These are phyloP conservation scores for Natator depressus DNA, from an alignment of 2,113 vertebrate genomes.

Conservation along the genomic window DNA sequence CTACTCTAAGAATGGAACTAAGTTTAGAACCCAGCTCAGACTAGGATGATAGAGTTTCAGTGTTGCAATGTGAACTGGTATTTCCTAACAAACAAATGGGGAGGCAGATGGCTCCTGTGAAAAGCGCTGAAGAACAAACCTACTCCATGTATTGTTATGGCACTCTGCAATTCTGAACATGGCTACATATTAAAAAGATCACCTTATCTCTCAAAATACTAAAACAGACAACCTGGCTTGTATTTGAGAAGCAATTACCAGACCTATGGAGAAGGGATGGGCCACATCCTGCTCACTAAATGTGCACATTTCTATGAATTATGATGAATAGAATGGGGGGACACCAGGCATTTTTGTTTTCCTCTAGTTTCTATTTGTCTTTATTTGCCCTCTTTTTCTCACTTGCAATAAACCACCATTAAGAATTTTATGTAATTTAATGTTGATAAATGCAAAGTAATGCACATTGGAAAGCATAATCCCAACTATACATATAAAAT, in stretches of 20 bases:
- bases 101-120: constrained; percentile 57
- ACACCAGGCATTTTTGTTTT: accelerated
- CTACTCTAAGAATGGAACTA: not conserved
- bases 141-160: constrained; percentile 3
- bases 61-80: constrained; percentile 19
- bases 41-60: constrained; percentile 37
- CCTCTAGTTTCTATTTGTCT: not conserved
- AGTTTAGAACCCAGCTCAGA: not conserved
- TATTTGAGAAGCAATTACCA: not conserved
- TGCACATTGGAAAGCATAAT: too few species aligned
- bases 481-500: too few species aligned
- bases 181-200: not conserved
- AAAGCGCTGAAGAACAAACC: constrained; percentile 26
- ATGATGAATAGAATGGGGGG: not conserved
- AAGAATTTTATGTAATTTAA: not conserved
- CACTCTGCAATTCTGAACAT: constrained; percentile 3
- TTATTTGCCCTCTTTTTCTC: accelerated
- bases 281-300: not conserved
- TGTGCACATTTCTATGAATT: not conserved
- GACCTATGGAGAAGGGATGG: not conserved
- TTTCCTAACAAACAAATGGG: constrained; percentile 41
- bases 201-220: not conserved
- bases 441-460: too few species aligned
- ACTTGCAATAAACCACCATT: not conserved
- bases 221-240: not conserved